Conservation (phyloP, 2,888 invertebrate species). For the Chamaedrilus cognettii region DNA sequence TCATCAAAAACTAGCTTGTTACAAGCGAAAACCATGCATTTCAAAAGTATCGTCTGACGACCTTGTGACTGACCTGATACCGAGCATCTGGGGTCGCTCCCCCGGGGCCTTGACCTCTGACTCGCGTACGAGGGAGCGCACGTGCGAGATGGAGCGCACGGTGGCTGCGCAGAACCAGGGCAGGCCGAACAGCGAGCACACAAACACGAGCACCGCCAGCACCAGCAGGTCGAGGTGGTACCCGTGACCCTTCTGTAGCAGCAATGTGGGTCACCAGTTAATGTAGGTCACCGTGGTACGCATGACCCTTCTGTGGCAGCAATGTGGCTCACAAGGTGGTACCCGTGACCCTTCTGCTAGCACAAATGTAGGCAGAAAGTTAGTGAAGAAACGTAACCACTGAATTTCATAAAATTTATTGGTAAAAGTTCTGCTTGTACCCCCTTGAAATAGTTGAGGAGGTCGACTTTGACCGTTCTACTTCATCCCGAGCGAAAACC, state of each 20-base stretch:
- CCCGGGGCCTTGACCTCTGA: conserved; percentile 97
- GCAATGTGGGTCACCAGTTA: conserved; percentile 72
- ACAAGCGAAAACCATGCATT: too few species aligned
- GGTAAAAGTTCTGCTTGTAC: too few species aligned
- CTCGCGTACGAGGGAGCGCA: conserved; percentile 91
- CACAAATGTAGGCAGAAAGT: too few species aligned
- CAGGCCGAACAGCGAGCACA: conserved; percentile 89
- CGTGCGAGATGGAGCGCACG: conserved; percentile 95
- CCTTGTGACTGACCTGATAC: conserved; percentile 68
- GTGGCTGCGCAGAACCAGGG: conserved; percentile 88
- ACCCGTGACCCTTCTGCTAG: conserved; percentile 92
- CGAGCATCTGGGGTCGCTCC: conserved; percentile 93
- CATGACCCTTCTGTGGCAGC: conserved; percentile 78
- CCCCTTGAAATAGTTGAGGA: too few species aligned
- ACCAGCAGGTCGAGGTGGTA: conserved; percentile 94
- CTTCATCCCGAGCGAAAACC: too few species aligned
- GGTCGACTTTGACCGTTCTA: too few species aligned
- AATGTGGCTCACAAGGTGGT: conserved; percentile 72
- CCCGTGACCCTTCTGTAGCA: conserved; percentile 82
- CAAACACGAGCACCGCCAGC: conserved; percentile 80
- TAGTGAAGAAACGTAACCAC: too few species aligned
- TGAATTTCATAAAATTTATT: too few species aligned
- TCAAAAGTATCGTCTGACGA: too few species aligned
- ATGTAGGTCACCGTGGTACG: conserved; percentile 93
- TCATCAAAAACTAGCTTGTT: too few species aligned